phyloP scores from a whole-genome alignment of 2,888 invertebrate genomes.

The Ferdinandea cuprea region DNA sequence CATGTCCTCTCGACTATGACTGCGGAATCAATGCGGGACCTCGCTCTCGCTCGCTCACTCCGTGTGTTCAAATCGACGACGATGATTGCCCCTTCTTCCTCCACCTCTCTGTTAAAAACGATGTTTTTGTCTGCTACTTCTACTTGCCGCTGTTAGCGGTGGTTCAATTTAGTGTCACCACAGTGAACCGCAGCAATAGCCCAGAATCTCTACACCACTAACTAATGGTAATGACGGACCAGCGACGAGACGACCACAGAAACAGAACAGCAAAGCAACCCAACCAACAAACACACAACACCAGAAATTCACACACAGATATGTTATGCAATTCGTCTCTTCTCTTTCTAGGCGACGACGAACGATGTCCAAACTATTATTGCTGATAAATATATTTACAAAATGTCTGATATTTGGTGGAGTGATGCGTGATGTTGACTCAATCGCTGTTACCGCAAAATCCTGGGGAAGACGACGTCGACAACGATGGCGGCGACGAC shows the following conservation, averaged over 20 bases:
- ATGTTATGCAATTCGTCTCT: slow-evolving; percentile 72
- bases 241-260: not conserved
- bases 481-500: slow-evolving; percentile 57
- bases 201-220: slow-evolving; percentile 47
- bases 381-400: slow-evolving; percentile 72
- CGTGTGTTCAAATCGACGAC: slow-evolving; percentile 55
- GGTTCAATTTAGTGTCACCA: slow-evolving; percentile 25
- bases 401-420: slow-evolving; percentile 64
- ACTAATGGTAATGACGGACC: slow-evolving; percentile 40
- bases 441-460: slow-evolving; percentile 42
- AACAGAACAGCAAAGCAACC: slow-evolving; percentile 11
- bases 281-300: slow-evolving; percentile 56
- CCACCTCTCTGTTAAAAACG: slow-evolving; percentile 11
- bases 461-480: slow-evolving; percentile 61
- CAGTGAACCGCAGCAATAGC: slow-evolving; percentile 43
- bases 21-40: slow-evolving; percentile 80
- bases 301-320: slow-evolving; percentile 63
- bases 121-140: slow-evolving; percentile 31
- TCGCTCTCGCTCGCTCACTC: slow-evolving; percentile 76
- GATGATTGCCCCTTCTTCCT: slow-evolving; percentile 56
- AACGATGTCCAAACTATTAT: slow-evolving; percentile 57
- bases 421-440: slow-evolving; percentile 66
- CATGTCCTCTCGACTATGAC: slow-evolving; percentile 85
- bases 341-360: slow-evolving; percentile 67
- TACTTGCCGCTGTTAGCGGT: slow-evolving; percentile 52